Percentiles rank a stretch among this genome's conserved stretches.
Evolutionary conservation across 2,888 invertebrate genomes (phyloP).

Genomic region (Volucella zonaria): DNA sequence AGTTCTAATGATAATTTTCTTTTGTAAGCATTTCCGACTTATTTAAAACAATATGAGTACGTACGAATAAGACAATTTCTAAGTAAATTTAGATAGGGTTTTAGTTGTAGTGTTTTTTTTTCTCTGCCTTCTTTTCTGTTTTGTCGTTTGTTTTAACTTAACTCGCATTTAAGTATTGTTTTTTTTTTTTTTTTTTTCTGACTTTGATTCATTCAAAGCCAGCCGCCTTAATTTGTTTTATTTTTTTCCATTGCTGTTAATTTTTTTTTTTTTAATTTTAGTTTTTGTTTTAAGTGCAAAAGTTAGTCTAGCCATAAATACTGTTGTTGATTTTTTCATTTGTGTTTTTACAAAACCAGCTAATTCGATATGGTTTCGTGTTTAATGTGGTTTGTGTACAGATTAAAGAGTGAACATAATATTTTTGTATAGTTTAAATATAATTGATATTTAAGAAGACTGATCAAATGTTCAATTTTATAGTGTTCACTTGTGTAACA

Average conservation of each 20-base stretch:
- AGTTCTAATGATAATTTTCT: conserved; percentile 36
- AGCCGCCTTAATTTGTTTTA: conserved; percentile 75
- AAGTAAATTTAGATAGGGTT: neutral
- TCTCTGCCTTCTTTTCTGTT: conserved; percentile 60
- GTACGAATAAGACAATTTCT: neutral
- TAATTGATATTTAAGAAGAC: no score
- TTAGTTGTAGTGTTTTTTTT: conserved; percentile 9
- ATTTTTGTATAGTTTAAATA: no score
- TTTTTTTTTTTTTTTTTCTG: conserved; percentile 71
- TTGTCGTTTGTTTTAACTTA: conserved; percentile 32
- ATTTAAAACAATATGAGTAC: conserved; percentile 43
- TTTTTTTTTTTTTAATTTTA: conserved; percentile 11
- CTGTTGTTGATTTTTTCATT: conserved; percentile 5
- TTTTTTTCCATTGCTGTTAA: conserved; percentile 64
- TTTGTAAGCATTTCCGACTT: conserved; percentile 24
- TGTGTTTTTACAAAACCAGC: neutral
- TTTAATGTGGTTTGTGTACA: neutral
- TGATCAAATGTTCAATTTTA: no score
- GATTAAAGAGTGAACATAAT: no score
- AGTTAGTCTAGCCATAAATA: conserved; percentile 44
- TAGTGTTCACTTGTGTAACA: no score
- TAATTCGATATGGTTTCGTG: neutral
- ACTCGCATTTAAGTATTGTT: conserved; percentile 64
- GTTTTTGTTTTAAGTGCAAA: conserved; percentile 16
- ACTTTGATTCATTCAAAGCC: conserved; percentile 72